Base-by-base conservation (phyloP, 2,888 invertebrate species). In the Dolichomitus sp. region DNA sequence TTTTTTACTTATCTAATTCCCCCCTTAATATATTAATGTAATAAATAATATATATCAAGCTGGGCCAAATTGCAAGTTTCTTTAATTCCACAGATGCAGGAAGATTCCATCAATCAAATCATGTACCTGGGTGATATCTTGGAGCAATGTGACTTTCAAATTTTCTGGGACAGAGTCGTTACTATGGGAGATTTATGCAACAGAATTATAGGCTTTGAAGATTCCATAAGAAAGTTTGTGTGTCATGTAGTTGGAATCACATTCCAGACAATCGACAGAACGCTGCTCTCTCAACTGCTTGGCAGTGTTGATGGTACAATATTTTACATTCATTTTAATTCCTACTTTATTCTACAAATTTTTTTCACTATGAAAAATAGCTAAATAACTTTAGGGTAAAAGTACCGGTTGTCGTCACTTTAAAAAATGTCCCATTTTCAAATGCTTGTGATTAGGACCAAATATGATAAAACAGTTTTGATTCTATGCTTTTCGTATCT, bases 181-280 rank as follows among this genome's bases (percentile, higher is more conserved):
- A 95, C 96, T 37, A 96, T 97, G 94, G 96, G 97, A 0, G 97
- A 97, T 86, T 94, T 98, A 74, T 97, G 97, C 84, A 96, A 96
- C 81, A 96, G 96, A 84, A 97, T 99, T 87, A 95, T 95, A 85
- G 98, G 99, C 65, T 99, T 99, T 94, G 97, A 98, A 91, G 99
- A 99, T 94, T 98, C 98, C 0, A 98, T 99, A 85, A 95, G 99
- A 84, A 99, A 99, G 94, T 99, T 99, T 95, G 98, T 99, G 7
- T 99, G 99, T 87, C 99, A 99, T 93, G 99, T 99, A 59, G 97
- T 99, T 52, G 98, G 98, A 85, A 99, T 99, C 75, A 99, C 99
- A 0, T 99, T 98, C 95, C 99, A 99, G 94, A 97, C 97, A 1
- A 98, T 99, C 91, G 97, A 98, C 84, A 97, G 97, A 91, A 95